Base-by-base conservation (phyloP, 92 coral and sea anemone species). In the Parazoanthus darwini region DNA sequence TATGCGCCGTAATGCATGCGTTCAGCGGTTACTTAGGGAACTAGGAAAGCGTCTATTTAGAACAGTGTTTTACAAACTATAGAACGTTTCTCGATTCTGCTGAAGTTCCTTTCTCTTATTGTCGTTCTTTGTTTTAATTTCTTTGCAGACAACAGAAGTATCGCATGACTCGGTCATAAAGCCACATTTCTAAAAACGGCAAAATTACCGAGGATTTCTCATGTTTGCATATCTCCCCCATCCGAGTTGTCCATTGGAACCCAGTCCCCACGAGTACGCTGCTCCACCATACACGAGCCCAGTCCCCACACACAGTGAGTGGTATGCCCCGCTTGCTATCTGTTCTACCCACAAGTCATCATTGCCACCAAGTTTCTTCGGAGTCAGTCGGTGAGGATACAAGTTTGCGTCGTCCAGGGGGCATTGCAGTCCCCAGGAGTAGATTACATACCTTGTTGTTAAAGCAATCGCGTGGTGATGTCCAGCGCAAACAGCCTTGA, bases 161-260 rank as follows among this genome's bases (percentile, higher is more conserved):
- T 22, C 70, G 70, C 5, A 63, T 20, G 25, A 23, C 6, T 23
- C 20, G 26, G 25, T 1, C 1, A 54, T 20, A 63, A 63, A 63
- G 8, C n/a, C 70, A 0, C 5, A 39, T 44, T 16, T 38, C 43
- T 22, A 58, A 81, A 56, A 72, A 6, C 5, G 6, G 7, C 15
- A 26, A 15, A 59, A 74, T 3, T 23, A 82, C 86, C 86, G 86
- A 20, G 63, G 86, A 3, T 33, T 13, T 13, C n/a, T 66, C 35
- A 82, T 20, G 8, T 66, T 66, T 11, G 18, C 65, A 58, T 66
- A 65, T n/a, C 66, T 33, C 26, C 92, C 93, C 77, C 88, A 73
- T n/a, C 96, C 96, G 29, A 93, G 92, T 7, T 85, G 93, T 42
- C 96, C 96, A 81, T 72, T 82, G 1, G 88, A 77, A 25, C 96